These are phyloP conservation scores for Monodelphis domestica DNA, from an alignment of 2,797 vertebrate species.

Conservation along the genomic window DNA sequence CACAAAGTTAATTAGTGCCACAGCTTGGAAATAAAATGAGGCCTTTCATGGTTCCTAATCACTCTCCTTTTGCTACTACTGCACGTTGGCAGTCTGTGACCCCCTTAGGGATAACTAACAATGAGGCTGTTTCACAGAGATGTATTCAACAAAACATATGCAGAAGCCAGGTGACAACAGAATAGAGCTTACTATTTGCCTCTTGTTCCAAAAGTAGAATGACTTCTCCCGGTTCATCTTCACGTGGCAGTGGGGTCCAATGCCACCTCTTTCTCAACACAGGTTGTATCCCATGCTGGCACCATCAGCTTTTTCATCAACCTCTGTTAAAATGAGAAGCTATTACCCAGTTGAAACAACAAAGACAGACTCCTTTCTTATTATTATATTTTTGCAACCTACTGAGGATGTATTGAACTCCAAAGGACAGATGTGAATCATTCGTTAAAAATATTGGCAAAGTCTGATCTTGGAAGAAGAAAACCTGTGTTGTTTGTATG, in stretches of 20 bases:
- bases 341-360: background rate
- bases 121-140: background rate
- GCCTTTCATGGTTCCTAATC: background rate
- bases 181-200: background rate
- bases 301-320: background rate
- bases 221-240: background rate
- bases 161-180: background rate
- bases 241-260: background rate
- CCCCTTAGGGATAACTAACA: background rate
- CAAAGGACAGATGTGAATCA: slow-evolving; percentile 20
- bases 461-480: background rate
- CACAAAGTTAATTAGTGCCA: background rate
- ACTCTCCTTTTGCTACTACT: background rate
- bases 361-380: background rate
- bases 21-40: slow-evolving; percentile 1
- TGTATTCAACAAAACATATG: background rate
- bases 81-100: background rate
- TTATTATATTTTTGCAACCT: slow-evolving; percentile 20
- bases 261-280: background rate
- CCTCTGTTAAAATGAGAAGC: background rate
- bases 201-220: background rate
- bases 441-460: slow-evolving; percentile 28
- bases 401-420: background rate
- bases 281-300: background rate
- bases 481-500: background rate